A percentile compares a stretch with the other conserved stretches of the same genome.
Conservation (phyloP, 2,888 invertebrate species). For the Cosmopolites sordidus region DNA sequence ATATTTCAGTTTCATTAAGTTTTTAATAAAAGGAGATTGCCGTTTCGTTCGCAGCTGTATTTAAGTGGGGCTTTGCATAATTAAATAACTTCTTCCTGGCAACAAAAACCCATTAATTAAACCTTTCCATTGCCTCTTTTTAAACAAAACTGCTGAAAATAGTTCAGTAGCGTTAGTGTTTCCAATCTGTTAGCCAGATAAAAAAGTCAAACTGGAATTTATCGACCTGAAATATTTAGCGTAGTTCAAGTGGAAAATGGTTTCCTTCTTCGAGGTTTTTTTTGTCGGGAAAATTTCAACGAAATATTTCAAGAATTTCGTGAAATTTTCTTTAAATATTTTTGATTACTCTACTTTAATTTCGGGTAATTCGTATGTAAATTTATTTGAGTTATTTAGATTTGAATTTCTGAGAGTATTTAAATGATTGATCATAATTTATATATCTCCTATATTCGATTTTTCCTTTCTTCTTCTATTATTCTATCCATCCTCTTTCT, state of each 20-base stretch:
- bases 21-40: background rate
- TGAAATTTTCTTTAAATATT: too few relatives aligned
- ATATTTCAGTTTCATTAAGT: slow-evolving; percentile 2
- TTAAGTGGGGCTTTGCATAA: slow-evolving; percentile 4
- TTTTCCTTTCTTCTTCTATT: too few relatives aligned
- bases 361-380: too few relatives aligned
- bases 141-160: slow-evolving; percentile 1
- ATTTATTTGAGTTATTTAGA: too few relatives aligned
- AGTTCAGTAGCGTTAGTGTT: background rate
- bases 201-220: background rate
- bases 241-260: background rate
- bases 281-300: too few relatives aligned
- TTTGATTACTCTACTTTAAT: too few relatives aligned
- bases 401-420: too few relatives aligned
- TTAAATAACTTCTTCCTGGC: slow-evolving; percentile 6
- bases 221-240: background rate
- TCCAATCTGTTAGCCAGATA: slow-evolving; percentile 1
- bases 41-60: slow-evolving; percentile 2
- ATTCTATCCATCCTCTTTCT: too few relatives aligned
- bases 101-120: slow-evolving; percentile 2
- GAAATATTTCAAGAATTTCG: too few relatives aligned
- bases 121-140: slow-evolving; percentile 1
- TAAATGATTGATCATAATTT: too few relatives aligned
- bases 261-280: background rate
- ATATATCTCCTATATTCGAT: too few relatives aligned